Conservation (phyloP, 2,113 vertebrate species). For the Nycticryphes semicollaris region DNA sequence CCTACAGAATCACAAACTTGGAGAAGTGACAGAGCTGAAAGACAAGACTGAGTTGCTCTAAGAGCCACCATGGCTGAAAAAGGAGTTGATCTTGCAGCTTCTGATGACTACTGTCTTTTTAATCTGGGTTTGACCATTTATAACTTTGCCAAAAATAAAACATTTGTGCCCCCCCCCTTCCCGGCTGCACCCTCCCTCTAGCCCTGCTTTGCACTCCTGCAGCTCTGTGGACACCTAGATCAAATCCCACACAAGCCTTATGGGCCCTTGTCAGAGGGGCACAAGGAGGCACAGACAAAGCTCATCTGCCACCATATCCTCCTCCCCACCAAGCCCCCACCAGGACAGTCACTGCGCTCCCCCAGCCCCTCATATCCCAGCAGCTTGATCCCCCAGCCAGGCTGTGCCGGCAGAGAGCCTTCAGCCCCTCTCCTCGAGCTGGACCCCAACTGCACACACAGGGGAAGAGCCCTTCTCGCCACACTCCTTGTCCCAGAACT, state of each 20-base stretch:
- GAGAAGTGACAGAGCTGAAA: not conserved
- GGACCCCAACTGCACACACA: fast-evolving
- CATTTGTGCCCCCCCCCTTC: too few relatives aligned
- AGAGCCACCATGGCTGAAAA: not conserved
- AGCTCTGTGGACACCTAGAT: not conserved
- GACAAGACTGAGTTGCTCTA: not conserved
- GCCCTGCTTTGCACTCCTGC: not conserved
- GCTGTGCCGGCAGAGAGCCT: not conserved
- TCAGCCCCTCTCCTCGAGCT: not conserved
- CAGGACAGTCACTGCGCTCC: fast-evolving
- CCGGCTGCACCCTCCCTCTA: not conserved
- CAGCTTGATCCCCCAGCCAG: fast-evolving
- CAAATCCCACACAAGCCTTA: not conserved
- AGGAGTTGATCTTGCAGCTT: not conserved
- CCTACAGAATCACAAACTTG: not conserved
- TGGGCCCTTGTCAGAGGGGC: fast-evolving
- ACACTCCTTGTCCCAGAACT: not conserved
- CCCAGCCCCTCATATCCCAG: not conserved
- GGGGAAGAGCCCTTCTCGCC: not conserved
- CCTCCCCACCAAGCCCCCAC: fast-evolving
- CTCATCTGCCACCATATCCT: not conserved
- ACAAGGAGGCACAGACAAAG: too few relatives aligned
- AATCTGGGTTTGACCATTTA: not conserved
- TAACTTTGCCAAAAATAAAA: not conserved
- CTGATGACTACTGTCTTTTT: not conserved